Evolutionary conservation across 2,113 vertebrate genomes (phyloP).

Genomic region (Zosterops hypoxanthus): DNA sequence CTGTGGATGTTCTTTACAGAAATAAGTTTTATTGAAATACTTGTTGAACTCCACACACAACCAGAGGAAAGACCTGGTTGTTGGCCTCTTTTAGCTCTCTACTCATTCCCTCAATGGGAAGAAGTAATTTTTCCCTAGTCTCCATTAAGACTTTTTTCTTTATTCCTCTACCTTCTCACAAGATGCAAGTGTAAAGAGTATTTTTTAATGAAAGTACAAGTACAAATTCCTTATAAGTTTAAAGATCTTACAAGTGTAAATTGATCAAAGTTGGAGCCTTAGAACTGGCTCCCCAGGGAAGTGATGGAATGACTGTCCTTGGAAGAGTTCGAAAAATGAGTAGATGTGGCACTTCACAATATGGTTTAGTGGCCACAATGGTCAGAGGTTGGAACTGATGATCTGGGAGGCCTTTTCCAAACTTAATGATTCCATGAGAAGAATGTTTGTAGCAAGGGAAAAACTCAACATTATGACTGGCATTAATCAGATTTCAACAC

Average conservation of each 20-base stretch:
- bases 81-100: background rate
- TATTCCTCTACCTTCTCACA: background rate
- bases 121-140: background rate
- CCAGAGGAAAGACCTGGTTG: background rate
- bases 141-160: background rate
- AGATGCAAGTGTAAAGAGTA: background rate
- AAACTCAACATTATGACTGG: background rate
- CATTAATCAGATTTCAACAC: background rate
- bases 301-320: background rate
- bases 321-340: background rate
- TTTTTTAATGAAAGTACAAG: background rate
- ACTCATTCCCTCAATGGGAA: background rate
- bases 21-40: background rate
- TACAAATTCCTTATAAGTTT: background rate
- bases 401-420: background rate
- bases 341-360: accelerated
- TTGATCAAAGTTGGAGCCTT: background rate
- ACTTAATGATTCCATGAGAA: background rate
- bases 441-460: background rate
- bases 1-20: background rate
- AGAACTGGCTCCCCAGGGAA: background rate
- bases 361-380: background rate
- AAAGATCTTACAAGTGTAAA: background rate
- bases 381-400: background rate
- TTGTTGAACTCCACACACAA: background rate